Conservation (phyloP, 2,113 vertebrate species). For the Gallinago media region DNA sequence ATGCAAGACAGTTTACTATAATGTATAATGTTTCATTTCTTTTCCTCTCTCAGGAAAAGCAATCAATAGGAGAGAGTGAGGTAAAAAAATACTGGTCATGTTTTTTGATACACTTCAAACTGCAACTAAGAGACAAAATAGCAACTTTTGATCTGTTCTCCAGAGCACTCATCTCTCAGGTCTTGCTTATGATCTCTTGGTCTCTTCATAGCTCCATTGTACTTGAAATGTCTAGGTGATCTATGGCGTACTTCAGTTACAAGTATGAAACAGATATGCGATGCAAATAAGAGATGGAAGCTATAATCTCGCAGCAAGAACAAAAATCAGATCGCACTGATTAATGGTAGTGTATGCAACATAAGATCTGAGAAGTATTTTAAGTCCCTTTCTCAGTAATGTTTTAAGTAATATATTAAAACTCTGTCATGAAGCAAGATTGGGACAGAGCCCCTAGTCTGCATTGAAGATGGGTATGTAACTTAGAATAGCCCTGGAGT, state of each 20-base stretch:
- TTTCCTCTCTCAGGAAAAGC: neutral
- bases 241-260: neutral
- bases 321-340: neutral
- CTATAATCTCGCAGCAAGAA: neutral
- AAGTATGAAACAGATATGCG: neutral
- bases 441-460: neutral
- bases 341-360: neutral
- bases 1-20: neutral
- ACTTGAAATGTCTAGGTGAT: neutral
- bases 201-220: neutral
- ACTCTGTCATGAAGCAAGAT: neutral
- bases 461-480: neutral
- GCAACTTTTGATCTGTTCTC: neutral
- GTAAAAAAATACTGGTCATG: neutral
- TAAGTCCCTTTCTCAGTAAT: neutral
- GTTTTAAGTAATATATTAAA: neutral
- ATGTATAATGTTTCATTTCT: neutral
- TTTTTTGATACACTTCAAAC: neutral
- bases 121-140: neutral
- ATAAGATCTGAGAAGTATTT: neutral
- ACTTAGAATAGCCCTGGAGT: neutral
- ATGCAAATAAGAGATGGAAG: neutral
- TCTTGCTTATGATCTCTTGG: neutral
- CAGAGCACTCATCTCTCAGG: neutral
- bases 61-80: neutral